Base-by-base conservation (phyloP, 2,888 invertebrate genomes). In the Acheta domesticus region DNA sequence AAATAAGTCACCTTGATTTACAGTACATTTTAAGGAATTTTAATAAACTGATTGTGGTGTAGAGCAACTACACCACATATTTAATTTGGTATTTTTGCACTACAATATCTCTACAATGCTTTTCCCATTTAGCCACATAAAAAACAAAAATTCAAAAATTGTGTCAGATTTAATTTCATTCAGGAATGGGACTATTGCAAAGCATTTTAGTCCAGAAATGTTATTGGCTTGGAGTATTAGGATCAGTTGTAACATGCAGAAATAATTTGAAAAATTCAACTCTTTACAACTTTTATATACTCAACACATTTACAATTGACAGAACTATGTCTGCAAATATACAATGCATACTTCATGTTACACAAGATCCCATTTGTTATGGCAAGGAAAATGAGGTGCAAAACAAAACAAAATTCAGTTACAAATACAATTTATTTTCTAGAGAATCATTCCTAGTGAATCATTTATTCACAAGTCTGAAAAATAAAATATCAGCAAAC, bases 391-490 rank as follows among this genome's bases (percentile, higher is more conserved):
- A 74, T 21, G 36, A 36, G 23, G 75, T 74, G 48, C 62, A 78
- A 36, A 48, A 78, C 76, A 36, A 73, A 23, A n/a, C 16, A 48
- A 50, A 23, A 36, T 78, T 80, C 75, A 80, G 78, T 82, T 83
- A 83, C 83, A 83, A 83, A 83, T 83, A 83, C 83, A 81, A 81
- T 83, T 82, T 83, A 82, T 83, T 83, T 82, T 82, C 83, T 83
- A 83, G 81, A 82, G 82, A 82, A 82, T 83, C 81, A 81, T 82
- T 82, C 82, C 81, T 82, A 82, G 82, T 82, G 82, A 83, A 83
- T 82, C 81, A 82, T 80, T 82, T 78, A 82, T 83, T 82, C 82
- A 83, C 82, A 82, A 83, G 83, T 83, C 82, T 83, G 82, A 83
- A 83, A 82, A 83, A 83, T 82, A 83, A 83, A 83, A 82, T 82